A percentile compares a stretch with the other conserved stretches of the same genome.
Evolutionary conservation across 2,113 vertebrate species (phyloP).

Genomic region (Carettochelys insculpta): DNA sequence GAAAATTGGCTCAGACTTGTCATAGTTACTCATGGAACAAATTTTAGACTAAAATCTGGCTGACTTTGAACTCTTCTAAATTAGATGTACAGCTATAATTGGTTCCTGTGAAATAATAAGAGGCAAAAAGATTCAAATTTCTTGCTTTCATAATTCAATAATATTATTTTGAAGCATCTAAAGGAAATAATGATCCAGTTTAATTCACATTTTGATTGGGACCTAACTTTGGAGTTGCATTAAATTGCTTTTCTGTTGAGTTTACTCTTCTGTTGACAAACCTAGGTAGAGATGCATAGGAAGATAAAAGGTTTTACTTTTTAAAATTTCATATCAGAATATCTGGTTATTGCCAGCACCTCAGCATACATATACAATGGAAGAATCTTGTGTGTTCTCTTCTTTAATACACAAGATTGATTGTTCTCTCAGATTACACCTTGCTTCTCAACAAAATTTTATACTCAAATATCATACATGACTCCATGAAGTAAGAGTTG

Average conservation of each 20-base stretch:
- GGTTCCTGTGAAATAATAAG: neutral
- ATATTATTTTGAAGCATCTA: neutral
- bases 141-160: neutral
- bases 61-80: neutral
- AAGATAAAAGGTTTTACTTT: neutral
- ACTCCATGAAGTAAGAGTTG: neutral
- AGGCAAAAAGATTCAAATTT: neutral
- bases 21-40: neutral
- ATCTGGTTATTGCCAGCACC: neutral
- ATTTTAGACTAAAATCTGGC: neutral
- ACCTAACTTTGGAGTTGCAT: neutral
- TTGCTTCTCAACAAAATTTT: neutral
- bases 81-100: neutral
- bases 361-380: neutral
- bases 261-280: neutral
- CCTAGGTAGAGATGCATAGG: neutral
- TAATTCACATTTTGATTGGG: neutral
- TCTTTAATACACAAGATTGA: neutral
- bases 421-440: neutral
- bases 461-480: neutral
- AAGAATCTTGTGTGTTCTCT: neutral
- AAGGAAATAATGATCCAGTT: neutral
- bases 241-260: neutral
- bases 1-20: neutral
- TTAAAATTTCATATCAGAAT: neutral